phyloP scores from a whole-genome alignment of 1,140 invertebrate genomes.

The Sinonovacula constricta region DNA sequence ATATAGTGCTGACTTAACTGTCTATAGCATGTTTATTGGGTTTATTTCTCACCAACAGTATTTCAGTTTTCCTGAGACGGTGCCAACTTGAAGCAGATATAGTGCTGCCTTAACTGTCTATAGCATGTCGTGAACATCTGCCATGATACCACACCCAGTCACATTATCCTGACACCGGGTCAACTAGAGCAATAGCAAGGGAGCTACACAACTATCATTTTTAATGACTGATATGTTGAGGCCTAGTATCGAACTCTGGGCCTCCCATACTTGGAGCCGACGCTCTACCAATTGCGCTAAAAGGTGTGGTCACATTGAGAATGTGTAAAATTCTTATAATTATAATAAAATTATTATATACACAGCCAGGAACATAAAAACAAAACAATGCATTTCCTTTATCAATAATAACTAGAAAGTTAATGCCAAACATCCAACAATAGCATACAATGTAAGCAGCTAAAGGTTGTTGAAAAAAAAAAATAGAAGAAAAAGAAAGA shows the following conservation, averaged over 20 bases:
- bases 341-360: no score
- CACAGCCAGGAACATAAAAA: no score
- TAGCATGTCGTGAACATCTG: neutral
- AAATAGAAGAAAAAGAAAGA: no score
- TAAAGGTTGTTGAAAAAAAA: no score
- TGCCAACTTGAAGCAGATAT: neutral
- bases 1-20: no score
- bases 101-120: neutral
- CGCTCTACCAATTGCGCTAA: neutral
- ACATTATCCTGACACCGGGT: neutral
- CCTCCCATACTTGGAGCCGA: neutral
- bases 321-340: no score
- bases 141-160: neutral
- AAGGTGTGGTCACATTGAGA: no score
- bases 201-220: neutral
- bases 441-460: no score
- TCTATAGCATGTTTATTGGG: conserved; percentile 1
- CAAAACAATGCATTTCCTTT: no score
- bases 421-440: no score
- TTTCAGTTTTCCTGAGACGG: neutral
- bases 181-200: neutral
- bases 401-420: no score
- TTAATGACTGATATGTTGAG: neutral
- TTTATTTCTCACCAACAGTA: neutral
- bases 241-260: neutral